phyloP scores from a whole-genome alignment of 2,797 vertebrate genomes.

The Sebastolobus alascanus region DNA sequence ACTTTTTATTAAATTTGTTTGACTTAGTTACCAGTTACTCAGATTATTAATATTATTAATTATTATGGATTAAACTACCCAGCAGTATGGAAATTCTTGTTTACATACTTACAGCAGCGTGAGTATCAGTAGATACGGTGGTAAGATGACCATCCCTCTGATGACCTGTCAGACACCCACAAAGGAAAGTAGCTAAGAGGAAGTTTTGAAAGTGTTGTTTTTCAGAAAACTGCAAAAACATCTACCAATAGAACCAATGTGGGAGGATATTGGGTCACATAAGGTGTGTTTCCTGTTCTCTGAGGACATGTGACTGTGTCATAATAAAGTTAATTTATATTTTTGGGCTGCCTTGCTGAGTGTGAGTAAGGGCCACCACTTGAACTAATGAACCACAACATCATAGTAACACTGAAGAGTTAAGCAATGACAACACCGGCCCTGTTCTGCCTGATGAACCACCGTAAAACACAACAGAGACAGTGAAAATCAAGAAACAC shows the following conservation, averaged over 20 bases:
- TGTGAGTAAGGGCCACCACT: background rate
- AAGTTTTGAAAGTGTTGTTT: constrained; percentile 33
- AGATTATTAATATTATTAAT: too few relatives aligned
- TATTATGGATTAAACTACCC: too few relatives aligned
- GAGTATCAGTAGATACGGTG: constrained; percentile 17
- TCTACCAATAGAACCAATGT: background rate
- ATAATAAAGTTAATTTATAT: background rate
- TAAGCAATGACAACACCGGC: background rate
- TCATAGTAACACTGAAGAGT: background rate
- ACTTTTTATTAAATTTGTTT: background rate
- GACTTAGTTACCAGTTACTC: background rate
- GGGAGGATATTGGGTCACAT: background rate
- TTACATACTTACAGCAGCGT: constrained; percentile 65
- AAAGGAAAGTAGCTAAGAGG: constrained; percentile 24
- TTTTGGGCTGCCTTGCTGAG: constrained; percentile 1
- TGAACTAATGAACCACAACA: constrained; percentile 7
- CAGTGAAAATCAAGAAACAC: background rate
- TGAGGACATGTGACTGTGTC: background rate
- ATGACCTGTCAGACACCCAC: constrained; percentile 52
- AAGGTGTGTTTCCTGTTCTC: background rate
- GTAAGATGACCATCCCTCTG: background rate
- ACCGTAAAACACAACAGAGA: background rate
- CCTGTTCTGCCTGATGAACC: background rate
- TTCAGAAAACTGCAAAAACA: constrained; percentile 7
- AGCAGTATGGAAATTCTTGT: background rate